Conservation (phyloP, 2,113 vertebrate species). For the Chloropsis hardwickii region DNA sequence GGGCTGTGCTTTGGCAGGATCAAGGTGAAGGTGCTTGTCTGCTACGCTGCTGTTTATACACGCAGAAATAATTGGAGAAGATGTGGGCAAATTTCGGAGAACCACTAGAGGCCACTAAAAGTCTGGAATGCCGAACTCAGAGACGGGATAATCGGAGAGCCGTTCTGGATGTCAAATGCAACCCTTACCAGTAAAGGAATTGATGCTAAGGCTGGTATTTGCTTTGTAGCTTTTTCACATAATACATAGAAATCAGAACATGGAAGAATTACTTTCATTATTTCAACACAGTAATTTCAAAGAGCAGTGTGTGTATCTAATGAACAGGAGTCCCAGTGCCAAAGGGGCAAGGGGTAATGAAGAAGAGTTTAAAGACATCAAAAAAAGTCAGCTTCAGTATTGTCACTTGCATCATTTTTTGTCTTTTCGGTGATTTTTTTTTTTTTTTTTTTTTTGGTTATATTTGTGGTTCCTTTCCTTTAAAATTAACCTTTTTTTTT, state of each 20-base stretch:
- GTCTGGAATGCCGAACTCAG: background rate
- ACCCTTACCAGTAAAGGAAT: background rate
- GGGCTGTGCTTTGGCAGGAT: background rate
- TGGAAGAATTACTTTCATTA: background rate
- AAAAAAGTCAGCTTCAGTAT: background rate
- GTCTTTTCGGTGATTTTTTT: background rate
- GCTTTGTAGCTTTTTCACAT: background rate
- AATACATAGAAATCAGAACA: background rate
- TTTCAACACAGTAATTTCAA: background rate
- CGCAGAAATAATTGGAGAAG: background rate
- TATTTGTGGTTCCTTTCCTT: background rate
- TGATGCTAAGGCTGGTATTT: background rate
- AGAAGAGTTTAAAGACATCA: background rate
- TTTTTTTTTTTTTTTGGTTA: background rate
- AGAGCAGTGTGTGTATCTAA: background rate
- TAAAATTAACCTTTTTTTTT: background rate
- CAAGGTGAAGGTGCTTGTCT: background rate
- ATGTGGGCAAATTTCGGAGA: background rate
- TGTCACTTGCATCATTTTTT: background rate
- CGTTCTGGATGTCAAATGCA: background rate
- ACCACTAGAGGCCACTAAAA: slow-evolving; percentile 38
- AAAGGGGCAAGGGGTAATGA: accelerated
- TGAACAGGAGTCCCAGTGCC: background rate
- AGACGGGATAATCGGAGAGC: background rate
- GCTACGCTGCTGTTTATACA: background rate